These are phyloP conservation scores for Phalloptychus januarius DNA, from an alignment of 2,797 vertebrate genomes.

Conservation along the genomic window DNA sequence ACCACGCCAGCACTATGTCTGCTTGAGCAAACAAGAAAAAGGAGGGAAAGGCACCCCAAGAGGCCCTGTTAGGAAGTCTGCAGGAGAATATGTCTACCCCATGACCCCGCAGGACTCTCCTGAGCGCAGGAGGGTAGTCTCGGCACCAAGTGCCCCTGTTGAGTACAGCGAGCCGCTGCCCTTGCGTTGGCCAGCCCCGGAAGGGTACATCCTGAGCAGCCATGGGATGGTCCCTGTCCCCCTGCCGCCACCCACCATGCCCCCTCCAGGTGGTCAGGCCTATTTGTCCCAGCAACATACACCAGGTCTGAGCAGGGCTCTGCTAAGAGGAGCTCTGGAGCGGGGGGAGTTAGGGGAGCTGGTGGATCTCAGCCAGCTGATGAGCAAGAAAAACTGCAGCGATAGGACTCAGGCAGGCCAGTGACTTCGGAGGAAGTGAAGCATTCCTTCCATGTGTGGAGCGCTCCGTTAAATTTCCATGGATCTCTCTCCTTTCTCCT, in stretches of 20 bases:
- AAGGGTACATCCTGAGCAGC: slow-evolving; percentile 90
- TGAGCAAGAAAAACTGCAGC: slow-evolving; percentile 86
- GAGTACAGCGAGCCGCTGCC: slow-evolving; percentile 83
- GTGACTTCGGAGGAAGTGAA: slow-evolving; percentile 67
- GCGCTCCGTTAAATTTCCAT: slow-evolving; percentile 51
- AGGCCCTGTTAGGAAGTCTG: slow-evolving; percentile 82
- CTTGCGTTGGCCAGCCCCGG: slow-evolving; percentile 86
- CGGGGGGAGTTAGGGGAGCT: slow-evolving; percentile 80
- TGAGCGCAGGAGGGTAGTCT: slow-evolving; percentile 90
- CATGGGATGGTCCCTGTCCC: slow-evolving; percentile 74
- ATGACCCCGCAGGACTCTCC: slow-evolving; percentile 91
- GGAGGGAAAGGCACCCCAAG: slow-evolving; percentile 74
- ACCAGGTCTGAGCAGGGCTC: slow-evolving; percentile 69
- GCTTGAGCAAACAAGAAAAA: slow-evolving; percentile 80
- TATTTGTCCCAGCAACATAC: slow-evolving; percentile 75
- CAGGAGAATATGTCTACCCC: slow-evolving; percentile 87
- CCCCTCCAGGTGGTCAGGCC: slow-evolving; percentile 56
- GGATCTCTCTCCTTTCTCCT: slow-evolving; percentile 33
- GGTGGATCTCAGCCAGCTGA: slow-evolving; percentile 89
- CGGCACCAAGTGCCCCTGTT: slow-evolving; percentile 87
- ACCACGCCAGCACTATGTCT: slow-evolving; percentile 86
- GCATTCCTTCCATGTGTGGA: slow-evolving; percentile 46
- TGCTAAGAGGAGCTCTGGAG: slow-evolving; percentile 77
- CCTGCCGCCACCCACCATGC: slow-evolving; percentile 70
- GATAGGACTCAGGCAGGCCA: slow-evolving; percentile 90